Base-by-base conservation (phyloP, 2,113 vertebrate genomes). In the Hemiprocne comata region DNA sequence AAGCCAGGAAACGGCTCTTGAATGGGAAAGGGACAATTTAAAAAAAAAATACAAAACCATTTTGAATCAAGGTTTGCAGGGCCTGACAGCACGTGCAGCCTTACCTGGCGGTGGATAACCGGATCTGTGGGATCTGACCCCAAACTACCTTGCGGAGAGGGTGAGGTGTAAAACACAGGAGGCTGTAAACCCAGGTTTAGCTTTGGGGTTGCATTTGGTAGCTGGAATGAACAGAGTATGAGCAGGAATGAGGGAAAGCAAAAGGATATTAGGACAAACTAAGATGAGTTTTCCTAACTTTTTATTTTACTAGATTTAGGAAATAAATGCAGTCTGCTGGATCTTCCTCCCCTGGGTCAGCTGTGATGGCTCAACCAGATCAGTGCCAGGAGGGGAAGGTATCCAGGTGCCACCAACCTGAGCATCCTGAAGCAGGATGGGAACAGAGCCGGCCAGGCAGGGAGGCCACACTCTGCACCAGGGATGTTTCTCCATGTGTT, bases 81-180 rank as follows among this genome's bases (percentile, higher is more conserved):
- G 24, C 15, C 0, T 0, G 29, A 8, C 8, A 53, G 29, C 0
- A 0, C 0, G 0, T 7, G n/a, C 6, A 14, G 42, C 9, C 20
- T 44, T 61, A 71, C 13, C 66, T 46, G 57, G 42, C 2, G 1
- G 40, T 20, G 69, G 42, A 0, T 13, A 53, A 2, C 40, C 2
- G 79, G 7, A 7, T 16, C 46, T 19, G 19, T 0, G 0, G 55
- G 40, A n/a, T 61, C 58, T 24, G 58, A 23, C 34, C 67, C 16
- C 11, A 6, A 15, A 28, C 26, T 4, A 3, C 28, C 51, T 23
- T 5, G 31, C 23, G 34, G 40, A 34, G 72, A 15, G 26, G 9
- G 11, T 46, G 46, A 50, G 42, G 4, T 83, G 25, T 42, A 33
- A 65, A 80, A 34, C 33, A n/a, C 18, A 28, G 50, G 38, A 65